Evolutionary conservation across 2,888 invertebrate species (phyloP).

Genomic region (Pasiphila rectangulata): DNA sequence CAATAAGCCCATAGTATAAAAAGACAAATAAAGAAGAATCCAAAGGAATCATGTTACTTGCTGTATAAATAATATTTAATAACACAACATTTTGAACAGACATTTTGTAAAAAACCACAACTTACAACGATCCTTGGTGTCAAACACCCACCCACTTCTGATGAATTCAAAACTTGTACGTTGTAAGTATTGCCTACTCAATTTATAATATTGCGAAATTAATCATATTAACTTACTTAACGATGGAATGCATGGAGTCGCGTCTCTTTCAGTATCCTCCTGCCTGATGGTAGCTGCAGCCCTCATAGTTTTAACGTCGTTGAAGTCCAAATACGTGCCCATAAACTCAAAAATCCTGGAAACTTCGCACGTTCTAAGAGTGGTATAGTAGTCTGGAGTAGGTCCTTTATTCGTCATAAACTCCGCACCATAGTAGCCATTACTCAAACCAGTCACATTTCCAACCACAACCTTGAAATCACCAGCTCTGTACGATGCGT

Average conservation of each 20-base stretch:
- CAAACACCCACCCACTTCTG: no score
- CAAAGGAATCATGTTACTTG: no score
- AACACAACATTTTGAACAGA: no score
- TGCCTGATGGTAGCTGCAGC: constrained; percentile 54
- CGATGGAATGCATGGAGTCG: constrained; percentile 59
- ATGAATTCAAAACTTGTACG: no score
- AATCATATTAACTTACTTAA: constrained; percentile 53
- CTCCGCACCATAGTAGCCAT: constrained; percentile 62
- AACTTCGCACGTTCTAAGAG: constrained; percentile 52
- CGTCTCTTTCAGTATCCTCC: constrained; percentile 53
- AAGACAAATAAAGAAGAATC: no score
- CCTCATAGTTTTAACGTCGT: constrained; percentile 50
- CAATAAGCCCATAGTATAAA: no score
- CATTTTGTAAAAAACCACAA: no score
- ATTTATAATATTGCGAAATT: background rate
- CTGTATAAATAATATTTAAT: background rate
- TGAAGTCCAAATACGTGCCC: constrained; percentile 52
- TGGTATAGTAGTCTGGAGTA: constrained; percentile 58
- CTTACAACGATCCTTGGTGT: no score
- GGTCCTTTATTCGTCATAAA: constrained; percentile 51
- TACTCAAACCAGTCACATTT: constrained; percentile 64
- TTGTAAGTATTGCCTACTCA: no score
- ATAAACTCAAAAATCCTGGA: constrained; percentile 53
- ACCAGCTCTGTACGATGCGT: constrained; percentile 80
- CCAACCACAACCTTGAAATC: constrained; percentile 84